Conservation (phyloP, 2,797 vertebrate genomes). For the Siniperca undulata region DNA sequence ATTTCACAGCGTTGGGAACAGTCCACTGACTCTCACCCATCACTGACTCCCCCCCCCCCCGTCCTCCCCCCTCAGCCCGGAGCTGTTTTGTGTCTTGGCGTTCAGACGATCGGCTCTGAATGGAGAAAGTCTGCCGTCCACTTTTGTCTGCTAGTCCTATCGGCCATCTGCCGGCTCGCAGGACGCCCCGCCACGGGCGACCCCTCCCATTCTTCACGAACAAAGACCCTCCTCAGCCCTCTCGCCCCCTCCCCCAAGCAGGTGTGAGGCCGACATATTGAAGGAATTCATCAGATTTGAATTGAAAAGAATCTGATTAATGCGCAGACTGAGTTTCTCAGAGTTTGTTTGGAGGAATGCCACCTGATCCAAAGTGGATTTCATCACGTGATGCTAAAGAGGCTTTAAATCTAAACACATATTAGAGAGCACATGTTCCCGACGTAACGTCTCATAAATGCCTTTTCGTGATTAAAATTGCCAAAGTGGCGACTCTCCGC, state of each 20-base stretch:
- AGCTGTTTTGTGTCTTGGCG: slow-evolving; percentile 35
- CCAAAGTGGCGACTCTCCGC: not conserved
- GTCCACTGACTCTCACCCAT: not conserved
- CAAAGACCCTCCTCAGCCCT: slow-evolving; percentile 50
- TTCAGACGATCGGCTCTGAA: slow-evolving; percentile 36
- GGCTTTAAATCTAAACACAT: not conserved
- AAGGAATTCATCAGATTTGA: slow-evolving; percentile 61
- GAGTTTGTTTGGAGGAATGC: slow-evolving; percentile 52
- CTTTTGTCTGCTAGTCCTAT: slow-evolving; percentile 70
- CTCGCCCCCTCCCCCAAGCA: slow-evolving; percentile 2
- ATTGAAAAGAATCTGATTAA: slow-evolving; percentile 57
- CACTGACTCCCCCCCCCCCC: not conserved
- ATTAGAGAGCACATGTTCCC: too few relatives aligned
- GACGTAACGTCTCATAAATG: too few relatives aligned
- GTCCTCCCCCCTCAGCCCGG: not conserved
- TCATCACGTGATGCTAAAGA: not conserved
- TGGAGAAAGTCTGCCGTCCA: slow-evolving; percentile 52
- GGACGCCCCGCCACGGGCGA: slow-evolving; percentile 54
- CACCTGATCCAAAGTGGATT: slow-evolving; percentile 63
- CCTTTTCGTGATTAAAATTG: not conserved
- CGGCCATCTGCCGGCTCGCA: slow-evolving; percentile 78
- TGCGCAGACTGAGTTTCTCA: slow-evolving; percentile 25
- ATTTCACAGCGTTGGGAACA: not conserved
- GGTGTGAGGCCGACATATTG: slow-evolving; percentile 50
- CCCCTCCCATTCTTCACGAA: slow-evolving; percentile 62